A percentile compares a stretch with the other conserved stretches of the same genome.
Evolutionary conservation across 1,140 invertebrate genomes (phyloP).

Genomic region (Caenorhabditis elegans): DNA sequence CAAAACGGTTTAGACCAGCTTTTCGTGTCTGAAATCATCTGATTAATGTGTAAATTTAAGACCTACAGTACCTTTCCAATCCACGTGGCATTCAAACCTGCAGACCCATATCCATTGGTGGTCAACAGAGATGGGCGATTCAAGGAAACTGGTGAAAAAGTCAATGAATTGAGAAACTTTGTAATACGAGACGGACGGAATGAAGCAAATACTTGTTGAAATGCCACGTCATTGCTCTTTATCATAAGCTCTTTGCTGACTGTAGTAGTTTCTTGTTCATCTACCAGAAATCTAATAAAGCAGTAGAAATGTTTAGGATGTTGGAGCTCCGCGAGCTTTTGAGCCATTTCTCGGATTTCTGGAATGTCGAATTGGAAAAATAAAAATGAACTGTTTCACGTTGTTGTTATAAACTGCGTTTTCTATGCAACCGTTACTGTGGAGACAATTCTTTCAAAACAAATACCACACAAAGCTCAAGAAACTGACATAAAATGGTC

Average conservation of each 20-base stretch:
- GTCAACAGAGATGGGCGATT: background rate
- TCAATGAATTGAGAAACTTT: background rate
- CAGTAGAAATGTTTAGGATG: background rate
- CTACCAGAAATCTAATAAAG: background rate
- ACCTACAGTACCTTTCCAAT: background rate
- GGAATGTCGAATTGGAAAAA: too few species aligned
- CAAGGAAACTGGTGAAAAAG: background rate
- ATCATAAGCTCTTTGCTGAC: conserved; percentile 9
- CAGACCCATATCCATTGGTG: background rate
- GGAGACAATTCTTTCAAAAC: too few species aligned
- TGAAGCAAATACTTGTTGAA: background rate
- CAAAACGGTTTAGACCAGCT: background rate
- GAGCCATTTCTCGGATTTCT: conserved; percentile 2
- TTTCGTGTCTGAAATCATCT: background rate
- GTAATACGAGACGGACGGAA: background rate
- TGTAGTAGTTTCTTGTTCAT: background rate
- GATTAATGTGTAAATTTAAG: background rate
- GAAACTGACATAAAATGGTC: too few species aligned
- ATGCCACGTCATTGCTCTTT: background rate
- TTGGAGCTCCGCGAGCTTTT: background rate
- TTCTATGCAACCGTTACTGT: too few species aligned
- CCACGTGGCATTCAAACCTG: conserved; percentile 7
- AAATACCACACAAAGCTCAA: too few species aligned
- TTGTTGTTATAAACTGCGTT: too few species aligned
- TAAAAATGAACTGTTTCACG: too few species aligned